Conservation (phyloP, 2,797 vertebrate species). For the Pseudocheirus occidentalis region DNA sequence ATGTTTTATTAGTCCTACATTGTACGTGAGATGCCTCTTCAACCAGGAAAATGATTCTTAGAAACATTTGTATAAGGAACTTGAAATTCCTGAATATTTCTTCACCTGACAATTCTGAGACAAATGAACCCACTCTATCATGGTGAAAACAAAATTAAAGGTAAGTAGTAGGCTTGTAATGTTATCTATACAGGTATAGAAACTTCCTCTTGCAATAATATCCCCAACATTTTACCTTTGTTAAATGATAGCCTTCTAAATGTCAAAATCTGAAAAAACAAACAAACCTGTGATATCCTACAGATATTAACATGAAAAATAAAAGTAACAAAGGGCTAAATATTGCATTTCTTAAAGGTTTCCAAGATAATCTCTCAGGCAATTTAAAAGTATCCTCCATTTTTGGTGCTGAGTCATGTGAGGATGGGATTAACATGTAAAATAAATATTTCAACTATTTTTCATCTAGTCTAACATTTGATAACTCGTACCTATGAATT, state of each 20-base stretch:
- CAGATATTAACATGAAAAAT: slow-evolving; percentile 68
- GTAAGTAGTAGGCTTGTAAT: not conserved
- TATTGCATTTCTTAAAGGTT: slow-evolving; percentile 60
- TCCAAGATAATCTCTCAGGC: slow-evolving; percentile 45
- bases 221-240: slow-evolving; percentile 37
- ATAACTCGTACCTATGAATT: not conserved
- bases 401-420: not conserved
- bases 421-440: not conserved
- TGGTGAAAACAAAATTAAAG: not conserved
- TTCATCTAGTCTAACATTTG: not conserved
- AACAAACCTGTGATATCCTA: slow-evolving; percentile 58
- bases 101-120: not conserved
- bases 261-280: slow-evolving; percentile 54
- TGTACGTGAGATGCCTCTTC: not conserved
- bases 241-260: slow-evolving; percentile 62
- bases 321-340: slow-evolving; percentile 45
- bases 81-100: not conserved
- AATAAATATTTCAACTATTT: not conserved
- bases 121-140: not conserved
- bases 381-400: not conserved
- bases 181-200: not conserved
- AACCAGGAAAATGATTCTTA: not conserved
- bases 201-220: not conserved
- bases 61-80: not conserved
- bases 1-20: not conserved